Percentiles rank a stretch among this genome's conserved stretches.
Conservation (phyloP, 2,888 invertebrate genomes). For the Hirtodrosophila confusa region DNA sequence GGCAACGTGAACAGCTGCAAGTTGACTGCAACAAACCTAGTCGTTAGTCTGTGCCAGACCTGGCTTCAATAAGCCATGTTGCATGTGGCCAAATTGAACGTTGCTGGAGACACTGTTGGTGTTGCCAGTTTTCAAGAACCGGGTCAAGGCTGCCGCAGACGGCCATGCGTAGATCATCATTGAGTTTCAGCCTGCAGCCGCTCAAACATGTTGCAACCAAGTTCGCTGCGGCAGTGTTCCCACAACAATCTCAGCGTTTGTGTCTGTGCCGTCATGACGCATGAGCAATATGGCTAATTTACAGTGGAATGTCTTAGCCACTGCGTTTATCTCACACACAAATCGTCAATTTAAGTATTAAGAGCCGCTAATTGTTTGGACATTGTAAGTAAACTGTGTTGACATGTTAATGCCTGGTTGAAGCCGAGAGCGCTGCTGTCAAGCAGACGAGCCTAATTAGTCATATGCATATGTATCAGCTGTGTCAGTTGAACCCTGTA, state of each 20-base stretch:
- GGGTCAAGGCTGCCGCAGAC: slow-evolving; percentile 66
- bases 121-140: slow-evolving; percentile 64
- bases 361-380: slow-evolving; percentile 20
- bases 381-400: not conserved
- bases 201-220: slow-evolving; percentile 48
- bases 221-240: slow-evolving; percentile 4
- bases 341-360: slow-evolving; percentile 18
- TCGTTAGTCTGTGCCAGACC: slow-evolving; percentile 39
- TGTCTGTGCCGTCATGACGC: not conserved
- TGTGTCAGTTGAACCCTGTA: slow-evolving; percentile 41
- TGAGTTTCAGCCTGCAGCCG: slow-evolving; percentile 31
- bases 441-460: slow-evolving; percentile 39
- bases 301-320: slow-evolving; percentile 5
- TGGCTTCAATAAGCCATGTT: slow-evolving; percentile 45
- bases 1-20: slow-evolving; percentile 53
- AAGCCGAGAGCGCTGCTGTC: not conserved
- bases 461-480: slow-evolving; percentile 32
- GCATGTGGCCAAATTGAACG: slow-evolving; percentile 49
- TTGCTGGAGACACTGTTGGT: slow-evolving; percentile 22
- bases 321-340: slow-evolving; percentile 3
- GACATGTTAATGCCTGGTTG: not conserved
- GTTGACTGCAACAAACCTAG: slow-evolving; percentile 35
- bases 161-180: slow-evolving; percentile 64
- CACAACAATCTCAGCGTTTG: not conserved
- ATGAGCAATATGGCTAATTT: slow-evolving; percentile 3